These are phyloP conservation scores for Enteromius unitaeniatus DNA, from an alignment of 2,797 vertebrate genomes.

Conservation along the genomic window DNA sequence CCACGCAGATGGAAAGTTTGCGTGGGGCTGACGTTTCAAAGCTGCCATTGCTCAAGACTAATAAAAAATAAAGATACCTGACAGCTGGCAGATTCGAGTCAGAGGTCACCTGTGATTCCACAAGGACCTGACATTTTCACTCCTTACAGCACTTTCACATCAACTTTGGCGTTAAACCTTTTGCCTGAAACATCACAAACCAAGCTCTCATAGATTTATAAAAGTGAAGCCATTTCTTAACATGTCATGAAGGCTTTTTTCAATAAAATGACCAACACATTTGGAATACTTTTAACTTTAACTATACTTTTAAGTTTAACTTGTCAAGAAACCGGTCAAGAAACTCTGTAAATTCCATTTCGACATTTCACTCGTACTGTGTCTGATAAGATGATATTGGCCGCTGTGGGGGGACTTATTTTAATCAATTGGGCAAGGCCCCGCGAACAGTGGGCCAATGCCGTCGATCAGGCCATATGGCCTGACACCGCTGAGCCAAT, in stretches of 20 bases:
- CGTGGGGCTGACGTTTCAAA: constrained; percentile 43
- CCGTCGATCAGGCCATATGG: no score
- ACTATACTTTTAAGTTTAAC: neutral
- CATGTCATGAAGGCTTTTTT: neutral
- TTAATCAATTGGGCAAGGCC: no score
- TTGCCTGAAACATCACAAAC: neutral
- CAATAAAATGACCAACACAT: neutral
- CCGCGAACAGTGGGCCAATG: no score
- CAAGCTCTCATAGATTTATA: neutral
- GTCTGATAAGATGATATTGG: no score
- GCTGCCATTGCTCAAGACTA: constrained; percentile 39
- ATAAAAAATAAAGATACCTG: constrained; percentile 46
- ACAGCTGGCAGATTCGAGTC: constrained; percentile 54
- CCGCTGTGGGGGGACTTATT: no score
- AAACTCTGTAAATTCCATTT: no score
- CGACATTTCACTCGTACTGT: no score
- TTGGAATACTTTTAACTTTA: neutral
- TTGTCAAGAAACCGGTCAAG: neutral
- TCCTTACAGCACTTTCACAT: constrained; percentile 9
- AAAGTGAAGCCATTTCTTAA: neutral
- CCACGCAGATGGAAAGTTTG: constrained; percentile 48
- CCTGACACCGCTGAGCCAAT: no score
- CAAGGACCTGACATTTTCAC: constrained; percentile 44
- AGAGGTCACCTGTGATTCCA: constrained; percentile 41
- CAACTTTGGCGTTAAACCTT: neutral